Percentiles rank a stretch among this genome's conserved stretches.
Evolutionary conservation across 2,888 invertebrate species (phyloP).

Genomic region (Habroteleia sp.): DNA sequence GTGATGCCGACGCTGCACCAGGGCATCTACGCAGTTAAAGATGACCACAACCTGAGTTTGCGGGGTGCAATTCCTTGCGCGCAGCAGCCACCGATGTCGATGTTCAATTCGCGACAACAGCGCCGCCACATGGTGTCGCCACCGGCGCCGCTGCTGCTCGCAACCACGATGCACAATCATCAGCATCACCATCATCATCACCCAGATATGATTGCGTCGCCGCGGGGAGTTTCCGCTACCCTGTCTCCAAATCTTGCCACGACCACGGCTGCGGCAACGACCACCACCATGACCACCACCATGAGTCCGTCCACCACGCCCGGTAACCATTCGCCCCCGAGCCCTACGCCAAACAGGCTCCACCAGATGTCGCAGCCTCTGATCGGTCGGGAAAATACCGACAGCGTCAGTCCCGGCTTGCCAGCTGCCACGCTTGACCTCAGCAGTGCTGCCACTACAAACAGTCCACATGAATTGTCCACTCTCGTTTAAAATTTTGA

Average conservation of each 20-base stretch:
- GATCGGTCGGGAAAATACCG: constrained; percentile 82
- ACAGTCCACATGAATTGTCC: constrained; percentile 86
- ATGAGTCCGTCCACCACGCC: constrained; percentile 72
- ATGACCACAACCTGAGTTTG: constrained; percentile 44
- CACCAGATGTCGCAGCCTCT: constrained; percentile 69
- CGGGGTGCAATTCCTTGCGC: constrained; percentile 65
- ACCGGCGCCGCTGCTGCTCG: constrained; percentile 67
- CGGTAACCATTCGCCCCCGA: constrained; percentile 77
- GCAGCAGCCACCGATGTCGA: constrained; percentile 76
- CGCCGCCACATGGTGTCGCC: constrained; percentile 72
- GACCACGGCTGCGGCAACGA: constrained; percentile 42
- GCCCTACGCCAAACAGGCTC: constrained; percentile 68
- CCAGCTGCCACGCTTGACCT: constrained; percentile 84
- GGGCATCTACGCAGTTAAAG: constrained; percentile 46
- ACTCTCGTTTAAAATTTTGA: constrained; percentile 88
- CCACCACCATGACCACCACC: constrained; percentile 49
- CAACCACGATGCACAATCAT: constrained; percentile 71
- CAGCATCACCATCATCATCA: constrained; percentile 60
- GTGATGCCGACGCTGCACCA: constrained; percentile 73
- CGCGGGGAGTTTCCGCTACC: constrained; percentile 31
- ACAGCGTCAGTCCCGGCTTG: constrained; percentile 85
- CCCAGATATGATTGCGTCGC: constrained; percentile 27
- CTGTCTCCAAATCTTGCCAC: constrained; percentile 27
- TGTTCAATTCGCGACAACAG: constrained; percentile 72
- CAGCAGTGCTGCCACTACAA: constrained; percentile 85